These are phyloP conservation scores for Mionectes macconnelli DNA, from an alignment of 2,113 vertebrate genomes.

Conservation along the genomic window DNA sequence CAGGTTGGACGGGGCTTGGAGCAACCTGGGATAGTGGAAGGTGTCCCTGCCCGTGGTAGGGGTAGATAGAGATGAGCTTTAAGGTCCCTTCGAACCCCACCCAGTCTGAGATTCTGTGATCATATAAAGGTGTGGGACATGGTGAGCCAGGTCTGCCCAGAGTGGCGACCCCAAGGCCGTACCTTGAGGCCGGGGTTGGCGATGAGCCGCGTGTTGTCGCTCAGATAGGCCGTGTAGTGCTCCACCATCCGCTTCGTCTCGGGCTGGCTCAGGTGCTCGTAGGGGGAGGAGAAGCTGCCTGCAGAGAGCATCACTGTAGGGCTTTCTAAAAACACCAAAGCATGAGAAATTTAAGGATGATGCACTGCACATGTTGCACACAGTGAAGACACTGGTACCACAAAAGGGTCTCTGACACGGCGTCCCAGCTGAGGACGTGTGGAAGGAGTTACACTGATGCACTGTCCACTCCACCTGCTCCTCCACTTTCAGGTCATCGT, in stretches of 20 bases:
- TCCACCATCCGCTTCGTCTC: constrained; percentile 99
- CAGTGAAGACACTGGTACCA: fast-evolving
- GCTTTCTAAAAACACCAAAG: constrained; percentile 78
- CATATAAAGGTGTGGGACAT: no score
- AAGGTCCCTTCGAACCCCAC: not conserved
- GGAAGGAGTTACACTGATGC: not conserved
- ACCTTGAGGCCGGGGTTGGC: constrained; percentile 96
- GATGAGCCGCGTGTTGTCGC: constrained; percentile 96
- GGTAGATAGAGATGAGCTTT: not conserved
- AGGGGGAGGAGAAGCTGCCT: constrained; percentile 95
- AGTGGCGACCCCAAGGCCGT: no score
- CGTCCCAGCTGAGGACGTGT: not conserved
- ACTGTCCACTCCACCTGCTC: not conserved
- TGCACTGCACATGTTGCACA: fast-evolving
- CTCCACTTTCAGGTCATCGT: not conserved
- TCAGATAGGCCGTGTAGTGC: constrained; percentile 98
- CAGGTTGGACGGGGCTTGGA: not conserved
- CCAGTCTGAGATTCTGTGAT: not conserved
- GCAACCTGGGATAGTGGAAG: not conserved
- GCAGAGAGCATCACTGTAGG: constrained; percentile 98
- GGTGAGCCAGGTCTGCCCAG: no score
- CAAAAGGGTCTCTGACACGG: fast-evolving
- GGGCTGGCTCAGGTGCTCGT: constrained; percentile 95
- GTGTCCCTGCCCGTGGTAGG: not conserved
- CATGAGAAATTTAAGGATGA: not conserved